Evolutionary conservation across 2,797 vertebrate species (phyloP), one percentile per base, ranked within the genome.

Genomic region (Adelosebastes latens): DNA sequence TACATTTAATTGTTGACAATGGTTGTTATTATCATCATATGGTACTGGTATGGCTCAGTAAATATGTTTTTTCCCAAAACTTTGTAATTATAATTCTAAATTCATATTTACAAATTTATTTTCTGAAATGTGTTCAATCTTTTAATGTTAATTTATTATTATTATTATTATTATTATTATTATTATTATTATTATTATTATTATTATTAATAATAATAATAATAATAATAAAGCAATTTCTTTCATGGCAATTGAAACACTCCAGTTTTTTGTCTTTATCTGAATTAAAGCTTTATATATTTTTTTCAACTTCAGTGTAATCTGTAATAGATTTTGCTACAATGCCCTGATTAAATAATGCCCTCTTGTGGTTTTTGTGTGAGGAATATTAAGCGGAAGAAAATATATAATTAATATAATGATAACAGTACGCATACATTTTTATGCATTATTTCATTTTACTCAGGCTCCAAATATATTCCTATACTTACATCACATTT

Each of bases 321-420:
- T 71, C 32, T 78, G n/a, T 39, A 22, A 49, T 42, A 77, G 25
- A 56, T 53, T 68, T 60, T n/a, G 16, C 66, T 52, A 66, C 46
- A 77, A 27, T 31, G 27, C 16, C 16, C 64, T 82, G 75, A 91
- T 88, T 89, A 83, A 84, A 86, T 84, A 73, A 89, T 84, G 79
- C 87, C 85, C 67, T 89, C 82, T 88, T 89, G 82, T 88, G 84
- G 81, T 77, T 59, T 88, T 75, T 75, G 71, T 27, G 53, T 77
- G 55, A 72, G 63, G 66, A 74, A 59, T 79, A 77, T 39, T 82
- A 77, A 86, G 60, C 2, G 4, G 36, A 87, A 73, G 22, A 14
- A 60, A 81, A 62, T 60, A 67, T 55, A 32, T 69, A 68, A 78
- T 76, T 66, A 68, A 86, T 66, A 52, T 12, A 82, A 79, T 75